Evolutionary conservation across 2,888 invertebrate species (phyloP), one percentile per base, ranked within the genome.

Genomic region (Cinara cedri): DNA sequence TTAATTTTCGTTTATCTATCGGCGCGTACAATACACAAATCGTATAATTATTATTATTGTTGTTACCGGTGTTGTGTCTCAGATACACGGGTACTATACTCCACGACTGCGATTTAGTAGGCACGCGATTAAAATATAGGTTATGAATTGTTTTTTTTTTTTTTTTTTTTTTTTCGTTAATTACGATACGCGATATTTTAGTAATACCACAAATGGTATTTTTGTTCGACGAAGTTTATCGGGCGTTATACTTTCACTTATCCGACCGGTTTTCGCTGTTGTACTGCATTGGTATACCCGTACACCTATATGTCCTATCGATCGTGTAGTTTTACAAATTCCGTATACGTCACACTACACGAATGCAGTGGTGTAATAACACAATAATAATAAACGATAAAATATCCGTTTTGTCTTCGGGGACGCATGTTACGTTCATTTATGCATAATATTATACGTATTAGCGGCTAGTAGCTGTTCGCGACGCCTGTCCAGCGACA

Each of bases 141-240:
- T 65, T 46, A 46, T 16, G 65, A 65, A 44, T 65, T 65, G 3
- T 63, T 19, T 68, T 51, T 46, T 66, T 51, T 51, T 72, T 26
- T 26, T 60, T 72, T n/a, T 57, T 24, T 26, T 16, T 60, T 49
- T 49, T 72, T 62, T 51, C 34, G 63, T 75, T 72, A 72, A 72
- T 72, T 72, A 72, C 46, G 46, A 60, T 46, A 46, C 24, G n/a
- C n/a, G 14, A 66, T 72, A 72, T 75, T 75, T 75, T n/a, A 65
- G 65, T 75, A 54, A 75, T 65, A 65, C 75, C 65, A 75, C 75
- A 75, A 75, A 75, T 75, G 75, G 75, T 75, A 75, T 75, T 75
- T 75, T 75, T 54, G 75, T 65, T 51, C 75, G 21, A 65, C 55
- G 46, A 75, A 75, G 63, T 75, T 75, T 65, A 75, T 63, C 75